A percentile compares a stretch with the other conserved stretches of the same genome.
phyloP scores from a whole-genome alignment of 2,888 invertebrate genomes.

The Heliothis peltigera region DNA sequence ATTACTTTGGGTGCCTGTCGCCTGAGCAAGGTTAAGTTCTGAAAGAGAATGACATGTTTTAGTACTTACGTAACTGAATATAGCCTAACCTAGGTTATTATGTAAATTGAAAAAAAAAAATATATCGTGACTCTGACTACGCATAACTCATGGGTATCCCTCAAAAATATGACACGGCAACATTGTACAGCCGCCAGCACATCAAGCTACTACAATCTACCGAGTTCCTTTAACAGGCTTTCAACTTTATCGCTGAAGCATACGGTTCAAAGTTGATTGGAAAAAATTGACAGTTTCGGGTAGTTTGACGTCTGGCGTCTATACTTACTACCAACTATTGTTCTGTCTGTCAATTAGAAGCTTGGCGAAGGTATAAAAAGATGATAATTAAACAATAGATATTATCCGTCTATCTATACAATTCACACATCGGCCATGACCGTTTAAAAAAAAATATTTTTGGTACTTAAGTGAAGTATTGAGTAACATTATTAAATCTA shows the following conservation, averaged over 20 bases:
- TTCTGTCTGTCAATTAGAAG: conserved; percentile 3
- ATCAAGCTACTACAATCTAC: no score
- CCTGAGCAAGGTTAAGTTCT: no score
- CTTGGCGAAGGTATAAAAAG: conserved; percentile 7
- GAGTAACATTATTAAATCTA: background rate
- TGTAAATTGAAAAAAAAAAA: background rate
- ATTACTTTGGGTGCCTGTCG: background rate
- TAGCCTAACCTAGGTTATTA: background rate
- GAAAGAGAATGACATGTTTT: no score
- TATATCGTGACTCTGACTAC: background rate
- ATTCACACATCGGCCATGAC: conserved; percentile 1
- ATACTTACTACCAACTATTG: background rate
- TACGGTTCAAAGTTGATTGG: no score
- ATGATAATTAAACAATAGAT: conserved; percentile 34
- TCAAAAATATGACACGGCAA: conserved; percentile 13
- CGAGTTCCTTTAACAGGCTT: no score
- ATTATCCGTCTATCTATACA: background rate
- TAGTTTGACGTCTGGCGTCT: no score
- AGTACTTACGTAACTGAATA: no score
- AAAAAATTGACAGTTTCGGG: no score
- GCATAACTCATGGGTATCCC: background rate
- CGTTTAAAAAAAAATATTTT: background rate
- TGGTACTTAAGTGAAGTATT: background rate
- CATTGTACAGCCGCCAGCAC: no score
- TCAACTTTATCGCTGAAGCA: no score